Evolutionary conservation across 2,113 vertebrate species (phyloP).

Genomic region (Phrynocephalus versicolor): DNA sequence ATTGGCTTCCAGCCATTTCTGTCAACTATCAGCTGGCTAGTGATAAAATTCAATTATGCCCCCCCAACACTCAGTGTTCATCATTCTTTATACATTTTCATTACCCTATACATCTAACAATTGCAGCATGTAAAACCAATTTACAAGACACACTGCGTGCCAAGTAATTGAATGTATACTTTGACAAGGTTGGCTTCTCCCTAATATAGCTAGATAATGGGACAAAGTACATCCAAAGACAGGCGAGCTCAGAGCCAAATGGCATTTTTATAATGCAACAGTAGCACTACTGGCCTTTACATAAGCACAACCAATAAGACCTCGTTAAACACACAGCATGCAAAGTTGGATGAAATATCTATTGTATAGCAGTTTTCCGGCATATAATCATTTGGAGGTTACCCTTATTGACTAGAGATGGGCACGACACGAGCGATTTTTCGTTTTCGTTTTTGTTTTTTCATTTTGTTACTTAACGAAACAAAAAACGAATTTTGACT

Average conservation of each 20-base stretch:
- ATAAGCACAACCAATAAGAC: background rate
- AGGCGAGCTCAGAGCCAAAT: conserved; percentile 24
- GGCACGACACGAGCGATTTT: no score
- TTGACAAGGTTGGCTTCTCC: conserved; percentile 44
- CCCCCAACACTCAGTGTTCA: conserved; percentile 12
- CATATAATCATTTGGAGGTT: background rate
- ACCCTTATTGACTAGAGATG: no score
- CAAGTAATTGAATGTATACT: conserved; percentile 47
- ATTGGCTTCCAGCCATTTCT: background rate
- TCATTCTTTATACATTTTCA: conserved; percentile 40
- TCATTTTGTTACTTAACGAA: no score
- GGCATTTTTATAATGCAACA: background rate
- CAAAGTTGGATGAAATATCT: background rate
- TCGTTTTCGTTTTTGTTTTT: no score
- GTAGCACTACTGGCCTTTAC: background rate
- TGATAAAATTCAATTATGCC: background rate
- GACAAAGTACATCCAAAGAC: conserved; percentile 39
- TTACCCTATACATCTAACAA: conserved; percentile 39
- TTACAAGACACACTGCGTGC: background rate
- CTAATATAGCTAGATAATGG: conserved; percentile 39
- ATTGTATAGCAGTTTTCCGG: background rate
- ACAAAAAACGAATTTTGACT: no score
- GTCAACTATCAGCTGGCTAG: background rate
- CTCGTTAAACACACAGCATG: background rate
- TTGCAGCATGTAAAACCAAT: conserved; percentile 26